Conservation (phyloP, 2,113 vertebrate genomes). For the Silurus asotus region DNA sequence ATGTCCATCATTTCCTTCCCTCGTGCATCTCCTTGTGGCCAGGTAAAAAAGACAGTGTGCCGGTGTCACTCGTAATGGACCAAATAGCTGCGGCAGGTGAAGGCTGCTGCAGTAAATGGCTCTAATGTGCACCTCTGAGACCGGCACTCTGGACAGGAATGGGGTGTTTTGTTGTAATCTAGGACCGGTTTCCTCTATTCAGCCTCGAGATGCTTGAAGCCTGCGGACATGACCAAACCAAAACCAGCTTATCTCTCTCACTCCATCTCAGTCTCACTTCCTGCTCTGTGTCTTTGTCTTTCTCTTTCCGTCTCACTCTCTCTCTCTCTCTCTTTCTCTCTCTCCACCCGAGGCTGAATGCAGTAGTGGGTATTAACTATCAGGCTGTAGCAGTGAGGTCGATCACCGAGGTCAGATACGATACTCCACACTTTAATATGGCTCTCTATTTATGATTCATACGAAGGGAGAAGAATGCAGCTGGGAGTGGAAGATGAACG, state of each 20-base stretch:
- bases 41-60: neutral
- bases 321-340: neutral
- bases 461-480: constrained; percentile 28
- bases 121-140: constrained; percentile 32
- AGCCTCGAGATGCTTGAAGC: neutral
- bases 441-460: constrained; percentile 35
- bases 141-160: neutral
- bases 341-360: constrained; percentile 25
- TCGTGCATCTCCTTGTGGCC: constrained; percentile 4
- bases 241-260: constrained; percentile 3
- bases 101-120: constrained; percentile 15
- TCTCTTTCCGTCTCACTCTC: neutral
- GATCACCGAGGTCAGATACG: constrained; percentile 26
- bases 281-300: neutral
- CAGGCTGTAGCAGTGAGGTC: constrained; percentile 11
- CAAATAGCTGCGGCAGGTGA: constrained; percentile 19
- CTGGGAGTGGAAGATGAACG: constrained; percentile 10
- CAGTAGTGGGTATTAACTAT: constrained; percentile 32
- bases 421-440: constrained; percentile 30
- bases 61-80: constrained; percentile 16
- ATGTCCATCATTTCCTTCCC: constrained; percentile 4
- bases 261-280: neutral
- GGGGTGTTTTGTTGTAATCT: constrained; percentile 23
- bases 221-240: constrained; percentile 14
- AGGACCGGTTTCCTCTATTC: constrained; percentile 1